Base-by-base conservation (phyloP, 2,888 invertebrate genomes). In the Ophraella communa region DNA sequence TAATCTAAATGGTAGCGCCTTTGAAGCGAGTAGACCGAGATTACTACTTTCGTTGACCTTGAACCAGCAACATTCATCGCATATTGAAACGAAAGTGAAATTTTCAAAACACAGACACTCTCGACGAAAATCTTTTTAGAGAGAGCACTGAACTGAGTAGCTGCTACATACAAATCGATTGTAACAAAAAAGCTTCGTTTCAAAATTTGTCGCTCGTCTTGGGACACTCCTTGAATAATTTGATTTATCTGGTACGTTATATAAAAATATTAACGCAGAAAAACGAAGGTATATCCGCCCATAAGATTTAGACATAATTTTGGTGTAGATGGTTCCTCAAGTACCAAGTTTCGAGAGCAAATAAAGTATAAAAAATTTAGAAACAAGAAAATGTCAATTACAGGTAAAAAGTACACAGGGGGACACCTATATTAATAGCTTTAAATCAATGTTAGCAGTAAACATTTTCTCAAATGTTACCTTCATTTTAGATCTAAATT, bases 11-110 rank as follows among this genome's bases (percentile, higher is more conserved):
- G 20, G 47, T 47, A 4, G n/a, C 47, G 47, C 47, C 47, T n/a
- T 17, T 47, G 47, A 23, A 58, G 17, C 35, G 57, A 44, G 27
- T 21, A 39, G 47, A 54, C 47, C 64, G 23, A 61, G 58, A 64
- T 67, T 71, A 68, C 71, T 67, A 70, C 72, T 71, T 73, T 73
- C 72, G 66, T 71, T 65, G 69, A 64, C 69, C 72, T 67, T 71
- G 71, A 71, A 72, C 67, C 58, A 62, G 51, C 20, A 35, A 52
- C 21, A 20, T 44, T 52, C 14, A 42, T 42, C 27, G 23, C 8
- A 47, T n/a, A n/a, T 52, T 20, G 44, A 52, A 42, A 64, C 54
- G 58, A 64, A 64, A 64, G 58, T 59, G 54, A 64, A 64, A 64
- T 64, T 64, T 64, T 53, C 35, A 58, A 58, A 63, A 54, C 24